These are phyloP conservation scores for Microcebus griseorufus DNA, from an alignment of 2,113 vertebrate species.

Conservation along the genomic window DNA sequence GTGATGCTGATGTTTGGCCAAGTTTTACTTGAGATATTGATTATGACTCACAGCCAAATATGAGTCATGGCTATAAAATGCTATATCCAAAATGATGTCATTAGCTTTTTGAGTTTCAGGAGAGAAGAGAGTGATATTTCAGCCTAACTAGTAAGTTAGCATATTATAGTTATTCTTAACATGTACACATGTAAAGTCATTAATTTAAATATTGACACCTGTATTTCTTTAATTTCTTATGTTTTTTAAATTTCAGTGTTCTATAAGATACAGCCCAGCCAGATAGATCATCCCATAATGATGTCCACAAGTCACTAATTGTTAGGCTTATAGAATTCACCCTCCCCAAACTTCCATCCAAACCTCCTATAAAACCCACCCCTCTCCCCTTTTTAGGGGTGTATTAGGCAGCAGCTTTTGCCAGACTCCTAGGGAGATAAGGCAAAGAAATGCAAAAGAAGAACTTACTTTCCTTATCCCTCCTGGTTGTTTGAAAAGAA, in stretches of 20 bases:
- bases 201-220: neutral
- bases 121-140: neutral
- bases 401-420: too few relatives aligned
- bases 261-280: neutral
- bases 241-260: neutral
- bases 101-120: constrained; percentile 24
- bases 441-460: neutral
- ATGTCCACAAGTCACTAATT: neutral
- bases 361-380: too few relatives aligned
- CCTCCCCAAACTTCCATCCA: too few relatives aligned
- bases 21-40: constrained; percentile 52
- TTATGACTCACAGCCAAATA: constrained; percentile 58
- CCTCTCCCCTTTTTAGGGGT: too few relatives aligned
- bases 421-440: too few relatives aligned
- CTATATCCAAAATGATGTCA: constrained; percentile 37
- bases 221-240: neutral
- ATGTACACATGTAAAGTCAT: neutral
- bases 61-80: constrained; percentile 65
- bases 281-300: neutral
- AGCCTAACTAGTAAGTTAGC: neutral
- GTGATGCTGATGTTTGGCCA: constrained; percentile 31
- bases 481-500: too few relatives aligned
- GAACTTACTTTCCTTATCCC: neutral
- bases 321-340: too few relatives aligned
- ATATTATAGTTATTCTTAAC: constrained; percentile 23